Percentiles rank a stretch among this genome's conserved stretches.
Evolutionary conservation across 2,797 vertebrate species (phyloP).

Genomic region (Coregonus suidteri): DNA sequence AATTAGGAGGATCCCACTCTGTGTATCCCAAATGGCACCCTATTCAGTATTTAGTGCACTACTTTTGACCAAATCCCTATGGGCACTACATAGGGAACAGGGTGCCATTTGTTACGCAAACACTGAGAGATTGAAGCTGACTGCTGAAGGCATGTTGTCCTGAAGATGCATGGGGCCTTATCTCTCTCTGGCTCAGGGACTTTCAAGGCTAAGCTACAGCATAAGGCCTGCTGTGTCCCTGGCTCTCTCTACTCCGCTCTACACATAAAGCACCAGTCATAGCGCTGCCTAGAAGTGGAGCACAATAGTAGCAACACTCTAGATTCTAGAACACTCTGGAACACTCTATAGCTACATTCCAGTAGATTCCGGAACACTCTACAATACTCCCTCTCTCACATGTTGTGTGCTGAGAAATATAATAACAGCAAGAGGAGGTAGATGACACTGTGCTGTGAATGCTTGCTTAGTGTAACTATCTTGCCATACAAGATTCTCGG

Average conservation of each 20-base stretch:
- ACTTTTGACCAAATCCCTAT: neutral
- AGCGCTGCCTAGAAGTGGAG: conserved; percentile 29
- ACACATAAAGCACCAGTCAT: conserved; percentile 35
- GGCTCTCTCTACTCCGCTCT: conserved; percentile 11
- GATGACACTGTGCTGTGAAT: neutral
- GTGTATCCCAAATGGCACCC: too few relatives aligned
- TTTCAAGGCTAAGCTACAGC: neutral
- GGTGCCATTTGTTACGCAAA: neutral
- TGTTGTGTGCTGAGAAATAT: neutral
- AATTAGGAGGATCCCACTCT: too few relatives aligned
- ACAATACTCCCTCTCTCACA: neutral
- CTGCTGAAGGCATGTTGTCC: conserved; percentile 31
- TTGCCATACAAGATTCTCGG: neutral
- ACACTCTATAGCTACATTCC: neutral
- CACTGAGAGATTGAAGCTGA: conserved; percentile 27
- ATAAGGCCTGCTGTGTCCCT: conserved; percentile 34
- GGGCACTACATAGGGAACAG: neutral
- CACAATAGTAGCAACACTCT: neutral
- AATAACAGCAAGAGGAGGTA: neutral
- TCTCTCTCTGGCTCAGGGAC: neutral
- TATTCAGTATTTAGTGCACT: too few relatives aligned
- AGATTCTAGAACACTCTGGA: conserved; percentile 11
- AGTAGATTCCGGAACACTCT: neutral
- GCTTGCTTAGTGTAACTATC: neutral
- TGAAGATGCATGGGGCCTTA: neutral